Base-by-base conservation (phyloP, 2,113 vertebrate genomes). In the Brachionichthys hirsutus region DNA sequence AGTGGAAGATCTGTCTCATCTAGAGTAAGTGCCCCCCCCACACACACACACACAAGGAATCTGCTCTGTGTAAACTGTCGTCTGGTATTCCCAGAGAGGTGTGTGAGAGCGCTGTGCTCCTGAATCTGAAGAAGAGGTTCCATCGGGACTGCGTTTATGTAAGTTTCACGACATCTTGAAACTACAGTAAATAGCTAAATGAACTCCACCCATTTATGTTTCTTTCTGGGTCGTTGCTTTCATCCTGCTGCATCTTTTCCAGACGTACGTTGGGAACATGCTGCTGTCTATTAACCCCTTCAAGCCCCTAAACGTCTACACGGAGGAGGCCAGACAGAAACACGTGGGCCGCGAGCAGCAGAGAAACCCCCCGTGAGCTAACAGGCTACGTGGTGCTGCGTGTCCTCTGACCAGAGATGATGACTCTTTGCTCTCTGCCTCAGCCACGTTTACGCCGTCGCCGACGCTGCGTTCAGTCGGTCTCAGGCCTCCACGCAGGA, bases 41-140 rank as follows among this genome's bases (percentile, higher is more conserved):
- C 10, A 14, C 16, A 46, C 12, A 12, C 17, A 48, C 46, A 5
- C 13, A 20, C 22, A 55, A 1, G 24, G 4, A 30, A 30, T 15
- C 14, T 51, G 13, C 43, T 35, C n/a, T 41, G 38, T 36, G 36
- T 44, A 1, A 41, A 38, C 12, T 41, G 72, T 60, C 2, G 20
- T 47, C n/a, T 10, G 8, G 12, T 90, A 46, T 75, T 76, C 73
- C 73, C 49, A 98, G 95, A 81, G 90, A 93, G 22, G 89, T 97
- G 62, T 94, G 89, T 63, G 93, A 95, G 85, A 95, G 90, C 76
- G 92, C 95, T 0, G 91, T 97, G 55, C 90, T 98, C 58, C 88
- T 96, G 54, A 96, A 94, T 72, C 91, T 98, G 82, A 97, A 94
- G 93, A 94, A 92, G 88, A 92, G 96, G 62, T 98, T 98, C 78